Percentiles rank a stretch among this genome's conserved stretches.
Conservation (phyloP, 2,797 vertebrate genomes). For the Gymnoscopelus braueri region DNA sequence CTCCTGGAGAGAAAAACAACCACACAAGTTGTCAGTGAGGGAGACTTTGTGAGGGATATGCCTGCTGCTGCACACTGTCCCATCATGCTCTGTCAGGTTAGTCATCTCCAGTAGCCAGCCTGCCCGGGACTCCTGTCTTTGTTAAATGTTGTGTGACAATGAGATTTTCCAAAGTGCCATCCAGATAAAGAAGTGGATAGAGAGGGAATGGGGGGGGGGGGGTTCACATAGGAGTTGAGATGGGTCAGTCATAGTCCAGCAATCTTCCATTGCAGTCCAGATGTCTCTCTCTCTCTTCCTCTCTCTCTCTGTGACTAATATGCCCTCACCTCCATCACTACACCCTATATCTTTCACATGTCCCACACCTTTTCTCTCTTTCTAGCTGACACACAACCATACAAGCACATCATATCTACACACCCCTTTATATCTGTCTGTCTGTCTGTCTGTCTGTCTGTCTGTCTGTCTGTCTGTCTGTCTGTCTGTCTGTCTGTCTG, state of each 20-base stretch:
- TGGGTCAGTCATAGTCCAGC: conserved; percentile 84
- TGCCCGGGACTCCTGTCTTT: conserved; percentile 70
- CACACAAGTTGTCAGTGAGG: conserved; percentile 36
- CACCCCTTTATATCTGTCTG: neutral
- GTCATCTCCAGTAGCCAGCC: conserved; percentile 70
- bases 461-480: neutral
- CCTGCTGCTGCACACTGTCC: conserved; percentile 34
- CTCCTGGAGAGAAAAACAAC: conserved; percentile 51
- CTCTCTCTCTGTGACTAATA: conserved; percentile 35
- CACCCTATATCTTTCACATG: neutral
- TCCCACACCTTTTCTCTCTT: neutral
- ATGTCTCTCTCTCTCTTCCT: conserved; percentile 62
- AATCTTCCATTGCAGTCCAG: conserved; percentile 75
- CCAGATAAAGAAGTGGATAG: conserved; percentile 75
- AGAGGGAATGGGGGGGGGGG: conserved; percentile 38
- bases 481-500: neutral
- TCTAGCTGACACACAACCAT: conserved; percentile 43
- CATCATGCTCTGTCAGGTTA: conserved; percentile 42
- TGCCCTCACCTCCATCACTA: neutral
- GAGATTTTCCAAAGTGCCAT: conserved; percentile 78
- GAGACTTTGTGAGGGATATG: conserved; percentile 51
- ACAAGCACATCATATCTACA: conserved; percentile 48
- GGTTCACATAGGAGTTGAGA: conserved; percentile 65
- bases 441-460: conserved; percentile 4
- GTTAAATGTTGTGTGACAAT: conserved; percentile 83